These are phyloP conservation scores for Lithophane leautieri DNA, from an alignment of 2,888 invertebrate genomes.

Conservation along the genomic window DNA sequence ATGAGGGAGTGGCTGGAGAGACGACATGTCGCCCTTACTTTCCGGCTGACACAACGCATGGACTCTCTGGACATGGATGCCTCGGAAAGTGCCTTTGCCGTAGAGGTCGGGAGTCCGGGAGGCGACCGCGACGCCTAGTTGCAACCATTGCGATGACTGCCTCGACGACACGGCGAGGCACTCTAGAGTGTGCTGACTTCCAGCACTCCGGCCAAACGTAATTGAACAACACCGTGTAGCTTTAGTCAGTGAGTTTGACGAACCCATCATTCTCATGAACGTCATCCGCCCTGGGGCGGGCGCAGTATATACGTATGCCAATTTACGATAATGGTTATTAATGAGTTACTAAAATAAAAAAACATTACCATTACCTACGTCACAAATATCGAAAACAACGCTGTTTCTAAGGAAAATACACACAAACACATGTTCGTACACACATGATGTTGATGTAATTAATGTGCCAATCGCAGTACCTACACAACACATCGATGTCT, in stretches of 20 bases:
- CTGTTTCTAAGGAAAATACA: conserved; percentile 28
- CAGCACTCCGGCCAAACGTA: background rate
- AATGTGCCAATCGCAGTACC: conserved; percentile 54
- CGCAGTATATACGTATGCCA: background rate
- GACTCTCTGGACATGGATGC: background rate
- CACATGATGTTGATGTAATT: conserved; percentile 47
- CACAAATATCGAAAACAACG: background rate
- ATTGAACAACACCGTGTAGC: background rate
- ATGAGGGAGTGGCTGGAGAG: background rate
- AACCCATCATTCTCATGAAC: background rate
- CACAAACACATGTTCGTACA: conserved; percentile 14
- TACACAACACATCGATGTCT: conserved; percentile 64
- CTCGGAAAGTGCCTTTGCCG: background rate
- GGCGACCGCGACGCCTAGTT: background rate
- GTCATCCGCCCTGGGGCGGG: background rate
- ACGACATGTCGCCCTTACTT: background rate
- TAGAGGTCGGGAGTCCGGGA: background rate
- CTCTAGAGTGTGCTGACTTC: background rate
- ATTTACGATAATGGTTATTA: background rate
- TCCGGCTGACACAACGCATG: background rate
- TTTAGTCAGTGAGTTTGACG: background rate
- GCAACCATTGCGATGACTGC: background rate
- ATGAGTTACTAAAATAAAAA: background rate
- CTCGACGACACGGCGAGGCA: background rate
- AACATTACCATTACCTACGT: too few species aligned